Conservation (phyloP, 2,113 vertebrate species). For the Pseudorasbora parva region DNA sequence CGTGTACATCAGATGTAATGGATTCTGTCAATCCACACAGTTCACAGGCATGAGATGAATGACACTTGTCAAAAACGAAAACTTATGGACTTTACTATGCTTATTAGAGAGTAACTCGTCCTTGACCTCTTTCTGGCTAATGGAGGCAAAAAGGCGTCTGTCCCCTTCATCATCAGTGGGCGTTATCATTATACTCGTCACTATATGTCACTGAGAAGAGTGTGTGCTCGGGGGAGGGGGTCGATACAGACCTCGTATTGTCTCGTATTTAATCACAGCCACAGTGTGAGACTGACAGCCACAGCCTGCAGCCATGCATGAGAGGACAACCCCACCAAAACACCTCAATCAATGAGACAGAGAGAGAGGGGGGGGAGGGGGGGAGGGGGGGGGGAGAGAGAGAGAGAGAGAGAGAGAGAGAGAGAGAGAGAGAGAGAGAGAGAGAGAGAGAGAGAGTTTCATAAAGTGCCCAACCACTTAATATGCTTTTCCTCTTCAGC, state of each 20-base stretch:
- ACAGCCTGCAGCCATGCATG: conserved; percentile 31
- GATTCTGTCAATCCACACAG: conserved; percentile 3
- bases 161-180: conserved; percentile 25
- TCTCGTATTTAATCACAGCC: conserved; percentile 43
- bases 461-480: neutral
- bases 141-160: neutral
- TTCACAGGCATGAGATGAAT: conserved; percentile 9
- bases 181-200: neutral
- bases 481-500: neutral
- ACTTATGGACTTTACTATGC: neutral
- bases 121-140: conserved; percentile 19
- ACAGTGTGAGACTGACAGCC: conserved; percentile 36
- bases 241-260: neutral
- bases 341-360: conserved; percentile 28
- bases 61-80: neutral
- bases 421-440: neutral
- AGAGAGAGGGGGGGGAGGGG: neutral
- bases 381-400: neutral
- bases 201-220: conserved; percentile 12
- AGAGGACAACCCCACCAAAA: conserved; percentile 37
- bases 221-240: conserved; percentile 5
- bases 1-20: conserved; percentile 5
- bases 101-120: conserved; percentile 28
- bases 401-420: neutral
- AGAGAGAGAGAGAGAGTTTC: neutral